Conservation (phyloP, 1,140 invertebrate genomes). For the Diorhabda carinulata region DNA sequence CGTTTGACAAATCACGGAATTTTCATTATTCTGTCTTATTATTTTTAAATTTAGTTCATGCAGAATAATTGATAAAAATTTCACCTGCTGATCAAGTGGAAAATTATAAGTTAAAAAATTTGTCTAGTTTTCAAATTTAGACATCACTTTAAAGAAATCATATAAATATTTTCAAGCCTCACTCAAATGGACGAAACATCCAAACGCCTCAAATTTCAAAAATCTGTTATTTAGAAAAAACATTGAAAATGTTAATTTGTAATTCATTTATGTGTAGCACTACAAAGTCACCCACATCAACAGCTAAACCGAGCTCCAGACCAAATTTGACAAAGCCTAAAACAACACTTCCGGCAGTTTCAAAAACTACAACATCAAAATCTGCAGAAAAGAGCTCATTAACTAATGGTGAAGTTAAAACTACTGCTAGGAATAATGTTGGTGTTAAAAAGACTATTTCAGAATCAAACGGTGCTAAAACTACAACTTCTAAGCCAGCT, state of each 20-base stretch:
- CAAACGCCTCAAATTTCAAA: too few relatives aligned
- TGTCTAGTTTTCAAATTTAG: too few relatives aligned
- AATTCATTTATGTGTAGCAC: constrained; percentile 10
- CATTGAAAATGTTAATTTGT: neutral
- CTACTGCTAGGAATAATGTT: constrained; percentile 29
- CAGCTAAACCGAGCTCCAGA: constrained; percentile 28
- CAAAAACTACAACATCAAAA: constrained; percentile 41
- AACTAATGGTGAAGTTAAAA: constrained; percentile 54
- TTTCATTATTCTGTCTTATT: too few relatives aligned
- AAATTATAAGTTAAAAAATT: too few relatives aligned
- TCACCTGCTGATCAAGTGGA: too few relatives aligned
- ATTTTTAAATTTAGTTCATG: too few relatives aligned
- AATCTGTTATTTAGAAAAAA: neutral
- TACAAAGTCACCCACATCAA: constrained; percentile 21
- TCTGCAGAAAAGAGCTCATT: constrained; percentile 50
- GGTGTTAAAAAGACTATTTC: constrained; percentile 10
- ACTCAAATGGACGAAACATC: too few relatives aligned
- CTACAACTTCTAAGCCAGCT: neutral
- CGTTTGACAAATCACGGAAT: too few relatives aligned
- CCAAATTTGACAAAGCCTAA: constrained; percentile 34
- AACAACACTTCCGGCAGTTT: constrained; percentile 25
- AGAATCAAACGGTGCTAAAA: constrained; percentile 5
- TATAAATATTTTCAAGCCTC: too few relatives aligned
- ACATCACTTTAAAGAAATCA: too few relatives aligned
- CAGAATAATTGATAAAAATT: too few relatives aligned